Percentiles rank a stretch among this genome's conserved stretches.
phyloP scores from a whole-genome alignment of 2,888 invertebrate species.

The Ectropis crepuscularia region DNA sequence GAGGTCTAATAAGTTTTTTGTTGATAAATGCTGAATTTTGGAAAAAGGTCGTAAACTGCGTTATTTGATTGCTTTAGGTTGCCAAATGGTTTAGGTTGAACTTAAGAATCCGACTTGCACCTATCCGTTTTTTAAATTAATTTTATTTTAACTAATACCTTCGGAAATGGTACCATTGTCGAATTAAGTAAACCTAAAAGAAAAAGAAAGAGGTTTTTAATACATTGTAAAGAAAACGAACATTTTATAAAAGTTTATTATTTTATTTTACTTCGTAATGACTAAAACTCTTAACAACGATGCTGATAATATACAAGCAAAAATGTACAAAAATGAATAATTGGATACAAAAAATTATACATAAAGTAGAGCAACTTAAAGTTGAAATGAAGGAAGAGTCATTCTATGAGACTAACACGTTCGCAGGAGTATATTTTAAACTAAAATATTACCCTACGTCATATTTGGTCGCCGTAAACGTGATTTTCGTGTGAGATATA shows the following conservation, averaged over 20 bases:
- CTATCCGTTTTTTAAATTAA: no score
- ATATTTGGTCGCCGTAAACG: slow-evolving; percentile 42
- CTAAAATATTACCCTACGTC: slow-evolving; percentile 74
- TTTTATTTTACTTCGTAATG: slow-evolving; percentile 40
- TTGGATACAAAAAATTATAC: slow-evolving; percentile 8
- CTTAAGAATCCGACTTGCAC: no score
- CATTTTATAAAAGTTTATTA: slow-evolving; percentile 1
- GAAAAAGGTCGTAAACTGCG: no score
- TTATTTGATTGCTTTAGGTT: no score
- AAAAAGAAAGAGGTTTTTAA: no score
- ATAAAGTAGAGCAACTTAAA: not conserved
- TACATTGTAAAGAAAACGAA: no score
- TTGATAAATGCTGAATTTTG: no score
- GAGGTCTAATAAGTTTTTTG: no score
- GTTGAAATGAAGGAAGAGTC: slow-evolving; percentile 33
- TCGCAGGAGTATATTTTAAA: slow-evolving; percentile 71
- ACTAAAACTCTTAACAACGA: slow-evolving; percentile 39
- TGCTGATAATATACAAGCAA: slow-evolving; percentile 22
- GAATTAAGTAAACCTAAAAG: no score
- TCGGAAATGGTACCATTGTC: no score
- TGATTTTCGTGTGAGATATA: slow-evolving; percentile 46
- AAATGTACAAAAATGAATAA: slow-evolving; percentile 4
- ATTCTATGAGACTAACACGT: slow-evolving; percentile 51
- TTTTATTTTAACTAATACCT: no score
- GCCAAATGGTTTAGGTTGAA: no score